These are phyloP conservation scores for Caenorhabditis panamensis DNA, from an alignment of 2,888 invertebrate genomes.

Conservation along the genomic window DNA sequence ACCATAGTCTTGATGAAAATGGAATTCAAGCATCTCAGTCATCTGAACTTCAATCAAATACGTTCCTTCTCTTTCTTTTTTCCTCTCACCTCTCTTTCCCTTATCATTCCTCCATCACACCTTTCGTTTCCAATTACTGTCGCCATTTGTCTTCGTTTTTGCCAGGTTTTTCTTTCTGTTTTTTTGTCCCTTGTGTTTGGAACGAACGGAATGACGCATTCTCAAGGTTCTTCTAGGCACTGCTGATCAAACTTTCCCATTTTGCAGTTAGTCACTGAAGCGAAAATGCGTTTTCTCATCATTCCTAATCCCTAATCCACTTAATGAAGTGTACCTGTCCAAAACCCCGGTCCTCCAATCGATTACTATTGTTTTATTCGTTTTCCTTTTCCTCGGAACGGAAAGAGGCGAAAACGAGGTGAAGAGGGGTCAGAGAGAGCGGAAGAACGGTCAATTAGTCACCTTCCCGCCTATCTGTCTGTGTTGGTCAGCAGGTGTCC, in stretches of 20 bases:
- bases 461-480: constrained; percentile 2
- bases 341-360: not conserved
- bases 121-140: constrained; percentile 43
- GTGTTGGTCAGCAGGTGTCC: not conserved
- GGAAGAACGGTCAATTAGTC: not conserved
- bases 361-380: not conserved
- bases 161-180: not conserved
- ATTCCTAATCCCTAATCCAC: not conserved
- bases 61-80: constrained; percentile 9
- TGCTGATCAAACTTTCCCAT: not conserved
- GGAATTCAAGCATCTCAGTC: too few relatives aligned
- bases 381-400: not conserved
- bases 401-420: not conserved
- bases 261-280: not conserved
- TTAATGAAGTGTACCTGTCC: not conserved
- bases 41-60: constrained; percentile 11
- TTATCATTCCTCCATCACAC: constrained; percentile 38
- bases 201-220: not conserved
- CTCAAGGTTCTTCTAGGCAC: constrained; percentile 1
- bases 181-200: not conserved
- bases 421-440: not conserved
- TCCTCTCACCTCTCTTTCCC: not conserved
- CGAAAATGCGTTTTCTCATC: too few relatives aligned
- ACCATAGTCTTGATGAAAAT: too few relatives aligned
- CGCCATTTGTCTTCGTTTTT: constrained; percentile 22